Evolutionary conservation across 1,140 invertebrate species (phyloP), one percentile per base, ranked within the genome.

Genomic region (Saccostrea cuccullata): DNA sequence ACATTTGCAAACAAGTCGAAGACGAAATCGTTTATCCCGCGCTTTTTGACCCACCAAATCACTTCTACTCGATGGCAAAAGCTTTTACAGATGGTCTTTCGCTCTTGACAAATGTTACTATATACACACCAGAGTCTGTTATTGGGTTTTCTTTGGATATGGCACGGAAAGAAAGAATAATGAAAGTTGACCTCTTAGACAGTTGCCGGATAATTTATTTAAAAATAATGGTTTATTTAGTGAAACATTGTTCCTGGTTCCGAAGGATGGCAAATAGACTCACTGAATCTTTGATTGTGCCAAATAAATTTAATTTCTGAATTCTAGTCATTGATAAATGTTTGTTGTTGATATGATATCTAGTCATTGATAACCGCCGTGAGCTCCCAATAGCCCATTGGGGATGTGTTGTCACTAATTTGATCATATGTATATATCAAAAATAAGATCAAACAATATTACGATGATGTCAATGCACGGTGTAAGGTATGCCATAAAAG

Each of bases 1-100:
- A 91, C 58, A 92, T 96, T 9, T 94, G 93, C 20, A 91, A 91
- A 82, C 90, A 91, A 70, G 91, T 93, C 60, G 91, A 92, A 87
- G 20, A 89, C 13, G 20, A 86, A 56, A 77, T 92, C 67, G 40
- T 93, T 0, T 86, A 88, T 30, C 92, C 91, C n/a, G 88, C 89
- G 12, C 86, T 93, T 55, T 67, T 55, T 13, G 86, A 91, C 23
- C 92, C 90, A 15, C 91, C 91, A 6, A 13, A 87, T 17, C 55
- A 91, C 26, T 92, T 93, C 86, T 26, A 90, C 30, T 82, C 58
- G 9, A 91, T 93, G 91, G 89, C 90, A 12, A 87, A 90, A 55
- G 91, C 91, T 30, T 90, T 91, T 58, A 90, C 89, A 20, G 88
- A 92, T 73, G 92, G 92, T 6, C 26, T 85, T 23, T 91, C 92